Base-by-base conservation (phyloP, 2,888 invertebrate genomes). In the Mythimna vitellina region DNA sequence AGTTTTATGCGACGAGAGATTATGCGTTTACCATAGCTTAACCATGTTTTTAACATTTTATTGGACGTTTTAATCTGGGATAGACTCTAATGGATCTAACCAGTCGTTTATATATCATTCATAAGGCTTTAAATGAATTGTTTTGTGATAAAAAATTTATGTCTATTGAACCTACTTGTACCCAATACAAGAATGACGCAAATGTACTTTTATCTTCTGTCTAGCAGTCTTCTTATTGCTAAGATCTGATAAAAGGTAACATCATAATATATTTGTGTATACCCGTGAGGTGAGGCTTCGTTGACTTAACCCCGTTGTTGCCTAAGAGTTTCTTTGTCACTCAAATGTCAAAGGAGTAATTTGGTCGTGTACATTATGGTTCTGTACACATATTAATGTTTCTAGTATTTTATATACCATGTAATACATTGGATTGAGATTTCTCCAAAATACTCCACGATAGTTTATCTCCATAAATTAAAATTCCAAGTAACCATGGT, bases 1-100 rank as follows among this genome's bases (percentile, higher is more conserved):
- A 87, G 88, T 86, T 86, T 87, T 86, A 79, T 81, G 74, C 80
- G 56, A 81, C 58, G 54, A 51, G 32, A 65, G 42, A 73, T 68
- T 58, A 82, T 57, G 38, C 63, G 56, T 74, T 77, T 61, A 1
- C 29, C 46, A 35, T 22, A 54, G 53, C 46, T 54, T 53, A 29
- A 29, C 58, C 51, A 82, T 64, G 61, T 64, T 67, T 67, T 65
- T 57, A 9, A 38, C 22, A 46, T 64, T 70, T 77, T 78, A 81
- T 82, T 64, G 22, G 35, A 20, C n/a, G 14, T 65, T 65, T 12
- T 20, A 29, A 63, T 29, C 42, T 32, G 12, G 38, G 49, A 29
- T 66, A 12, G 12, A 63, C 14, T 51, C 5, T 56, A 58, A 70
- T 62, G 42, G 42, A 29, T 6, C 1, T 32, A 3, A 53, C 3